A percentile compares a stretch with the other conserved stretches of the same genome.
These are phyloP conservation scores for Radopholus similis DNA, from an alignment of 1,140 invertebrate species.

Conservation along the genomic window DNA sequence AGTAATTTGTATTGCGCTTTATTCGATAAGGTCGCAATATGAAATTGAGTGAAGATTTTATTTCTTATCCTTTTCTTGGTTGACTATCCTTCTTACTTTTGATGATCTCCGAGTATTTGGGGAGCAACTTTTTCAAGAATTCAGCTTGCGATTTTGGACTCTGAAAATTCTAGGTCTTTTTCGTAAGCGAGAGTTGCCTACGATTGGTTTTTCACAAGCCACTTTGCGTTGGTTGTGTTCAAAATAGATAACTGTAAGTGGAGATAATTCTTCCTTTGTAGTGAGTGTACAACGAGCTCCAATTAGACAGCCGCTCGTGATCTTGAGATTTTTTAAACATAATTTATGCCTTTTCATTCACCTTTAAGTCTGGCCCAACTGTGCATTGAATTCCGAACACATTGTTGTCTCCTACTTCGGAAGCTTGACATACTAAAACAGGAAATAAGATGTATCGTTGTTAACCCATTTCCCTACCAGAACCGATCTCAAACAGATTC, in stretches of 20 bases:
- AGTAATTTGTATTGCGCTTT: slow-evolving; percentile 19
- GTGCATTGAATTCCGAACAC: slow-evolving; percentile 26
- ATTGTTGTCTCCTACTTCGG: slow-evolving; percentile 28
- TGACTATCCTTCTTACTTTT: not conserved
- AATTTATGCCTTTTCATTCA: not conserved
- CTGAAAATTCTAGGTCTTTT: slow-evolving; percentile 1
- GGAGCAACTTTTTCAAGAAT: slow-evolving; percentile 10
- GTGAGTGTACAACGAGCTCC: slow-evolving; percentile 27
- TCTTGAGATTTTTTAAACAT: not conserved
- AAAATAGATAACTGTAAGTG: slow-evolving; percentile 19
- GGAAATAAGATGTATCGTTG: not conserved
- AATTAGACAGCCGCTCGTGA: slow-evolving; percentile 28
- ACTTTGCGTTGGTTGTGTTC: slow-evolving; percentile 24
- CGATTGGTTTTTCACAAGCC: not conserved
- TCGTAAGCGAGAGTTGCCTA: not conserved
- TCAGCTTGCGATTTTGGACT: slow-evolving; percentile 7
- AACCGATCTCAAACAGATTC: slow-evolving; percentile 34
- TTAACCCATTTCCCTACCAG: not conserved
- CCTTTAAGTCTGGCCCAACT: slow-evolving; percentile 23
- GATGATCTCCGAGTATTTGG: slow-evolving; percentile 6
- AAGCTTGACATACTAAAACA: slow-evolving; percentile 26
- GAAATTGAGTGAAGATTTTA: not conserved
- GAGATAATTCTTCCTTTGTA: slow-evolving; percentile 17
- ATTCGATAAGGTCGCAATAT: slow-evolving; percentile 13
- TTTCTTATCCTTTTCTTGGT: slow-evolving; percentile 14